Percentiles rank a stretch among this genome's conserved stretches.
These are phyloP conservation scores for Pseudochirops cupreus DNA, from an alignment of 2,797 vertebrate species.

Conservation along the genomic window DNA sequence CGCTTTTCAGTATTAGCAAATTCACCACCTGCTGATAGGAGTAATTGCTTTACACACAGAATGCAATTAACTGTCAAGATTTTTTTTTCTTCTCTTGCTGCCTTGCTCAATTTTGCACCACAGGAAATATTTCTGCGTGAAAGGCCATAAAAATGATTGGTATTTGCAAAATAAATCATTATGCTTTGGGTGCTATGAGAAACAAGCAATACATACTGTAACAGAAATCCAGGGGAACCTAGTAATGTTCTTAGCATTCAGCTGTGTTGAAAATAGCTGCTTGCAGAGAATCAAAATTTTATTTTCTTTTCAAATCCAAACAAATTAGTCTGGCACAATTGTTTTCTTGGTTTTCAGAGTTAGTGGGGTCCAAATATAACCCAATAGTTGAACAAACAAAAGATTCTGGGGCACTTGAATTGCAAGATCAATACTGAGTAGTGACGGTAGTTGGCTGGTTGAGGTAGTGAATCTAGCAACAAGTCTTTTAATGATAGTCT, in stretches of 20 bases:
- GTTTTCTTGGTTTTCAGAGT: constrained; percentile 16
- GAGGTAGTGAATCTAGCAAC: constrained; percentile 29
- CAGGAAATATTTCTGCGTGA: constrained; percentile 54
- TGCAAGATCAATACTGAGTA: neutral
- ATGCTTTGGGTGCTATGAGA: constrained; percentile 13
- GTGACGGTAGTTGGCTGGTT: neutral
- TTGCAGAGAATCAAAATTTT: constrained; percentile 13
- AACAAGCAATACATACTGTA: constrained; percentile 42
- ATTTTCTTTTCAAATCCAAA: constrained; percentile 46
- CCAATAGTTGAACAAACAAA: constrained; percentile 16
- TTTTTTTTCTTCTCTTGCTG: constrained; percentile 54
- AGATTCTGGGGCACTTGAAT: constrained; percentile 15
- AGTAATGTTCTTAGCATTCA: constrained; percentile 18
- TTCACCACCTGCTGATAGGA: constrained; percentile 28
- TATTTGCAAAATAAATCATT: constrained; percentile 56
- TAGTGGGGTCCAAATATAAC: neutral
- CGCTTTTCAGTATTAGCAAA: constrained; percentile 23
- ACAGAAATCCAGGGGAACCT: constrained; percentile 31
- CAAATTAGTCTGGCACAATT: constrained; percentile 4
- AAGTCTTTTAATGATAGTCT: neutral
- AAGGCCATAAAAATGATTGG: constrained; percentile 58
- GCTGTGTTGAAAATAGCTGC: neutral
- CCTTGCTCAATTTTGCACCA: constrained; percentile 59
- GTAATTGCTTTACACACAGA: constrained; percentile 44
- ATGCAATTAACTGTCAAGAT: constrained; percentile 54